These are phyloP conservation scores for Chelonia mydas DNA, from an alignment of 2,797 vertebrate genomes.

Conservation along the genomic window DNA sequence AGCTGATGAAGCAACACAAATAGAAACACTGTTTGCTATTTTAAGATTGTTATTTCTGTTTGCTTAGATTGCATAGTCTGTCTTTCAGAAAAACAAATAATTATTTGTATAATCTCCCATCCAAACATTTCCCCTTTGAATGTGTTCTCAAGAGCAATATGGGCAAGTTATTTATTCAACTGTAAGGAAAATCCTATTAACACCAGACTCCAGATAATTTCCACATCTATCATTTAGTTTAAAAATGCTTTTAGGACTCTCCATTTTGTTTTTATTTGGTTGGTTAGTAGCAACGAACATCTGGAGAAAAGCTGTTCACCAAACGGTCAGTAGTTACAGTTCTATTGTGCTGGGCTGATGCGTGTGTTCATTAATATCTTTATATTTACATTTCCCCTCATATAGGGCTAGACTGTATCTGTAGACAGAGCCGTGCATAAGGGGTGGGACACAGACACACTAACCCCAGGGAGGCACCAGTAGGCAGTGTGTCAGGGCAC, in stretches of 20 bases:
- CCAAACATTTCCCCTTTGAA: slow-evolving; percentile 62
- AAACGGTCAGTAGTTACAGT: rapidly evolving
- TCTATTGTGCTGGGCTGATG: neutral
- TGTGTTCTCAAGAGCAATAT: neutral
- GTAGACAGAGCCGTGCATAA: neutral
- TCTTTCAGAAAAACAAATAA: slow-evolving; percentile 72
- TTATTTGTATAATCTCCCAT: slow-evolving; percentile 63
- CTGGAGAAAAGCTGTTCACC: neutral
- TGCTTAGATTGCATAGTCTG: slow-evolving; percentile 56
- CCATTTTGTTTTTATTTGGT: rapidly evolving
- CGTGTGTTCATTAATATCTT: rapidly evolving
- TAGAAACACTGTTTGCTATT: slow-evolving; percentile 72
- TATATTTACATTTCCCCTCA: neutral
- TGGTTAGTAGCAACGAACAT: neutral
- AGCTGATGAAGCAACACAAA: slow-evolving; percentile 69
- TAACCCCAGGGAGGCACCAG: neutral
- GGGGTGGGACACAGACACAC: neutral
- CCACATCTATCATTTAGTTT: neutral
- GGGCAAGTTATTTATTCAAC: neutral
- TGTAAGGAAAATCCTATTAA: neutral
- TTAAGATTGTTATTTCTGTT: slow-evolving; percentile 62
- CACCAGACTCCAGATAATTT: neutral
- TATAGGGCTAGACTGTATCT: neutral
- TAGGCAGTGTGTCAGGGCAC: neutral
- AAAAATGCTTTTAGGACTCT: neutral